phyloP scores from a whole-genome alignment of 1,140 invertebrate species.

The Lanistes nyassanus region DNA sequence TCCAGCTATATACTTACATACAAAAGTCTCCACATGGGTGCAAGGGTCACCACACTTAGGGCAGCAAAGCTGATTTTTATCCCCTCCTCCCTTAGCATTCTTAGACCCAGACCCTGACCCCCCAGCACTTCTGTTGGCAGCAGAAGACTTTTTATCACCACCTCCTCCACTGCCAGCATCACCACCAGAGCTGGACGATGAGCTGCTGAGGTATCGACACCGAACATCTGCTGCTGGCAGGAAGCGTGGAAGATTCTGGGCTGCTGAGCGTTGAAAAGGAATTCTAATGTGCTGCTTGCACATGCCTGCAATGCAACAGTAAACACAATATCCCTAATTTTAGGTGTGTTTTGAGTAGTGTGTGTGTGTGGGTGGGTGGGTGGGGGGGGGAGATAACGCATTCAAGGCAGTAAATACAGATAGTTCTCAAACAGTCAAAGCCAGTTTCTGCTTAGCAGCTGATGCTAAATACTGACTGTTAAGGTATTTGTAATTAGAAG shows the following conservation, averaged over 20 bases:
- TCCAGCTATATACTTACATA: constrained; percentile 81
- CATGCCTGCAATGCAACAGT: too few relatives aligned
- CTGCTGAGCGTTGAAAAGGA: too few relatives aligned
- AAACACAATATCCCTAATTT: too few relatives aligned
- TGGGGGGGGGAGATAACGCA: too few relatives aligned
- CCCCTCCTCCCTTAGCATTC: constrained; percentile 35
- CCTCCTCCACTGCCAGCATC: constrained; percentile 18
- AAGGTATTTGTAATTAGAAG: too few relatives aligned
- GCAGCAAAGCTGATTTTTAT: constrained; percentile 77
- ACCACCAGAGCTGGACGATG: constrained; percentile 4
- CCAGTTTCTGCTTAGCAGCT: too few relatives aligned
- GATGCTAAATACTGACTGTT: too few relatives aligned
- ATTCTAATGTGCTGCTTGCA: too few relatives aligned
- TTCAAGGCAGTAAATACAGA: too few relatives aligned
- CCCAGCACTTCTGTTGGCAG: constrained; percentile 27
- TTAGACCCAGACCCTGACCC: constrained; percentile 15
- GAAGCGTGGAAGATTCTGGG: not conserved
- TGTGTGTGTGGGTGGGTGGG: too few relatives aligned
- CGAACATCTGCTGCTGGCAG: constrained; percentile 6
- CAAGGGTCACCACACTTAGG: constrained; percentile 96
- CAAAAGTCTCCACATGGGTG: constrained; percentile 95
- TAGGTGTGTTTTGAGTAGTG: too few relatives aligned
- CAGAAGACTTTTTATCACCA: constrained; percentile 30
- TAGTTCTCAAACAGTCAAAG: too few relatives aligned
- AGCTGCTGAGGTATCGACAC: not conserved